Evolutionary conservation across 2,797 vertebrate species (phyloP).

Genomic region (Anolis apletophallus): DNA sequence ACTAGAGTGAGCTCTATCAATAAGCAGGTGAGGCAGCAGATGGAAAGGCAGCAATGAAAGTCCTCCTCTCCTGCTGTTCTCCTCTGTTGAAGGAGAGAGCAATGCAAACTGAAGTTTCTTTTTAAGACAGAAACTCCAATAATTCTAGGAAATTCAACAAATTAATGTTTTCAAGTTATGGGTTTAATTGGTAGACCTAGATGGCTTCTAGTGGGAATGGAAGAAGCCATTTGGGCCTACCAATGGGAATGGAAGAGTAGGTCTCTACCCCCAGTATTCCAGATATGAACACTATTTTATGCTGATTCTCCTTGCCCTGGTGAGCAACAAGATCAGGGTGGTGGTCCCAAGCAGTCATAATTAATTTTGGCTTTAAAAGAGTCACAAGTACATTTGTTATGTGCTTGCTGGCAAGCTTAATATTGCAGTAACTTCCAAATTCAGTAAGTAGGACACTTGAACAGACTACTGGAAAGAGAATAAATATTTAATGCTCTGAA

Average conservation of each 20-base stretch:
- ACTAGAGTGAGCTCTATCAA: not conserved
- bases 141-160: too few relatives aligned
- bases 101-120: too few relatives aligned
- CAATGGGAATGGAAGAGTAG: too few relatives aligned
- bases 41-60: too few relatives aligned
- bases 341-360: conserved; percentile 29
- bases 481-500: conserved; percentile 79
- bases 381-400: not conserved
- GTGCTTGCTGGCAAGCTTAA: conserved; percentile 33
- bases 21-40: not conserved
- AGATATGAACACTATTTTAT: not conserved
- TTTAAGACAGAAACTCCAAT: too few relatives aligned
- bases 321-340: too few relatives aligned
- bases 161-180: too few relatives aligned
- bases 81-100: too few relatives aligned
- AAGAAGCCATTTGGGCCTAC: too few relatives aligned
- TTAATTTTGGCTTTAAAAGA: conserved; percentile 36
- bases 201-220: too few relatives aligned
- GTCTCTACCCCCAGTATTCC: not conserved
- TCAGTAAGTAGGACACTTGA: conserved; percentile 71
- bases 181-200: too few relatives aligned
- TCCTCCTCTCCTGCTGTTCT: too few relatives aligned
- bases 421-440: conserved; percentile 53
- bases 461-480: conserved; percentile 66
- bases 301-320: not conserved